Base-by-base conservation (phyloP, 2,888 invertebrate genomes). In the Thereva nobilitata region DNA sequence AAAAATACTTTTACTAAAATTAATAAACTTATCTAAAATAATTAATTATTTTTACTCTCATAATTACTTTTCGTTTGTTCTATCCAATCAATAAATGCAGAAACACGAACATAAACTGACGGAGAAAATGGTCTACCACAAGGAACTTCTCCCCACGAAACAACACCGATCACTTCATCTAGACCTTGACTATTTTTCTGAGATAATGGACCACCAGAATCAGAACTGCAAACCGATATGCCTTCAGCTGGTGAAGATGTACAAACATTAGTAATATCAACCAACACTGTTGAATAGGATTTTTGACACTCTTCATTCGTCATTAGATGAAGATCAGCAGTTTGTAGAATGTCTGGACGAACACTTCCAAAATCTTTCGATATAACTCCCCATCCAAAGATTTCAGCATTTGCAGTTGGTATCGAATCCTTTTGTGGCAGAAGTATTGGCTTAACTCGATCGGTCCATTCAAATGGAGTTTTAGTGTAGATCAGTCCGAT, bases 141-240 rank as follows among this genome's bases (percentile, higher is more conserved):
- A 5, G 78, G 78, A 10, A 72, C 73, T 6, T 65, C 34, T 5
- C 79, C 80, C 79, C 80, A 80, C 9, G 80, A 79, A 12, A 79
- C 78, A 47, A 80, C 69, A 64, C 81, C 81, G 52, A 79, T 52
- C 72, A 66, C 74, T 6, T n/a, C n/a, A 23, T 41, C 9, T 37
- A 23, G 7, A 34, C 47, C 54, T 4, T 40, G 4, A 3, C 8
- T n/a, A 38, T 61, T 54, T 10, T 12, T 37, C 40, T 67, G 54
- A 1, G 49, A n/a, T 35, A 67, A 54, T 12, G 67, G 67, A 35
- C 67, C 67, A 8, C 67, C 67, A 35, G 67, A 67, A 63, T 67
- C 67, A 4, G 67, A 42, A 35, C 52, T 63, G 10, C 67, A 67
- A 4, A 54, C 45, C 23, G 52, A 47, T 34, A 53, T 55, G 12